Percentiles rank a stretch among this genome's conserved stretches.
These are phyloP conservation scores for Trissoscelio sp. DNA, from an alignment of 2,888 invertebrate genomes.

Conservation along the genomic window DNA sequence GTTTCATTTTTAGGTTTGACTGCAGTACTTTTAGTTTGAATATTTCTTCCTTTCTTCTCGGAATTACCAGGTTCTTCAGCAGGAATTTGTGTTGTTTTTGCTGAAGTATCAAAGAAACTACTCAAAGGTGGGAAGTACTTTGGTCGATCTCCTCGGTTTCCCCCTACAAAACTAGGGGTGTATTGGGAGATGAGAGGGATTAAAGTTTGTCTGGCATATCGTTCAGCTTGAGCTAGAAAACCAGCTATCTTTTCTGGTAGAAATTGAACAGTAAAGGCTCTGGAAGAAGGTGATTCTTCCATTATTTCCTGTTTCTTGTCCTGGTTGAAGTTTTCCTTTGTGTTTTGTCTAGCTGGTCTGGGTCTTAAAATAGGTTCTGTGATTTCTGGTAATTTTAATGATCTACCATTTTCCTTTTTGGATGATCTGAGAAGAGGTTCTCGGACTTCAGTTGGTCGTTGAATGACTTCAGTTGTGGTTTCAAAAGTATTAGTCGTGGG, in stretches of 20 bases:
- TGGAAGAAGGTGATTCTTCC: slow-evolving; percentile 77
- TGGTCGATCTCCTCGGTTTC: slow-evolving; percentile 83
- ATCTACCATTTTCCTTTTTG: slow-evolving; percentile 80
- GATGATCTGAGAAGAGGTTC: slow-evolving; percentile 88
- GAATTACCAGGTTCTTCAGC: slow-evolving; percentile 21
- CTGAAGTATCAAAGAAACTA: slow-evolving; percentile 61
- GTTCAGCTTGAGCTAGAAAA: slow-evolving; percentile 91
- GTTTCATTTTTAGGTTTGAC: slow-evolving; percentile 24
- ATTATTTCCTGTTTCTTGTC: slow-evolving; percentile 77
- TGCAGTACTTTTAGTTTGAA: slow-evolving; percentile 22
- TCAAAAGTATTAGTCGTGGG: slow-evolving; percentile 32
- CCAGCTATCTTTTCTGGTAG: slow-evolving; percentile 91
- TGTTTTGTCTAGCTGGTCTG: slow-evolving; percentile 82
- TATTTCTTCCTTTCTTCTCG: slow-evolving; percentile 60
- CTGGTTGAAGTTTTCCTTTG: slow-evolving; percentile 73
- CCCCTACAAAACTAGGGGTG: slow-evolving; percentile 87
- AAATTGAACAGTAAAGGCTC: slow-evolving; percentile 88
- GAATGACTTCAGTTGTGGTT: slow-evolving; percentile 49
- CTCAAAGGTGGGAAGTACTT: slow-evolving; percentile 87
- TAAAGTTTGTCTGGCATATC: slow-evolving; percentile 91
- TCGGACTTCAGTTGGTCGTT: slow-evolving; percentile 86
- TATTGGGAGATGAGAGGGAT: slow-evolving; percentile 91
- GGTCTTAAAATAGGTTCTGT: slow-evolving; percentile 87
- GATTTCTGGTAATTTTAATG: slow-evolving; percentile 84
- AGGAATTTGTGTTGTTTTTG: slow-evolving; percentile 30